Evolutionary conservation across 2,888 invertebrate species (phyloP), one percentile per base, ranked within the genome.

Genomic region (Acleris sparsana): DNA sequence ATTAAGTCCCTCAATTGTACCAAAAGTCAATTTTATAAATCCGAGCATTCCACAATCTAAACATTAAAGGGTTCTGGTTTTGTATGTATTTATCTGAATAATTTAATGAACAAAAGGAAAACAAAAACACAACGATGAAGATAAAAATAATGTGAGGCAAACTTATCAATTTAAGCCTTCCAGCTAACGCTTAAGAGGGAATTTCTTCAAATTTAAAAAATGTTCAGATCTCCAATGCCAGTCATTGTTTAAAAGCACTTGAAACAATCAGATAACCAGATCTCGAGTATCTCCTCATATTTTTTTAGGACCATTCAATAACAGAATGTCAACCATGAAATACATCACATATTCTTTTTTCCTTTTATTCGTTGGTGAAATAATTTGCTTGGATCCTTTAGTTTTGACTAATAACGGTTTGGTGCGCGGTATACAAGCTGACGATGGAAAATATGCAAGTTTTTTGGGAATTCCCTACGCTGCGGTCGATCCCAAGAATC

Each of bases 401-500:
- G 67, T 70, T 44, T 51, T 61, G 25, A 70, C 70, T 2, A 67
- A 65, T n/a, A 62, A 65, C 16, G 70, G 70, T 17, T 65, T 70
- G 16, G 56, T 70, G n/a, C 55, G 55, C 25, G 69, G 70, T 7
- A 9, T 56, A 39, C n/a, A 44, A 51, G 62, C 70, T 9, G 51
- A 55, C 2, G 48, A 67, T 63, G 65, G 67, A 6, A 49, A 64
- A 48, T 64, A 64, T 44, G 69, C 62, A 7, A 67, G 53, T 52
- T 69, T 70, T 56, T 49, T 70, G 59, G 70, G 69, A 39, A 67
- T 70, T 57, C 69, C 70, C 0, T 70, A 69, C 39, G 70, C 69
- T 17, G 49, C 57, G 25, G 55, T 71, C 9, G 53, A 69, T 46
- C 43, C 43, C 6, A 25, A 62, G 0, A 68, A 68, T 48, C 69